Base-by-base conservation (phyloP, 1,140 invertebrate genomes). In the Pseudomyrmex pallidus region DNA sequence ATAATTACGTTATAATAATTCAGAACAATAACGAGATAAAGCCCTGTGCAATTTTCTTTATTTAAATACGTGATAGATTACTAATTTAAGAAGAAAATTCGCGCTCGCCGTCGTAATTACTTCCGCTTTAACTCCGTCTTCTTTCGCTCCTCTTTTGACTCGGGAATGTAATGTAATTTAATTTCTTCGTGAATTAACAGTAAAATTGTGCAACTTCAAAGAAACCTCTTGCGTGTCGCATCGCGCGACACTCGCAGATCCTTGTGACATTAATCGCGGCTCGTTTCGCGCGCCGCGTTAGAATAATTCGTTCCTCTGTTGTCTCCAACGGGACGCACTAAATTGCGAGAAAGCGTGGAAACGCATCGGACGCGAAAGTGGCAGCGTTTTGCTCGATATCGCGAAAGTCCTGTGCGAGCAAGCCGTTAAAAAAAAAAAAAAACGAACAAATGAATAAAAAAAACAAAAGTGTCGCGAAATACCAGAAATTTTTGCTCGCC, bases 101-200 rank as follows among this genome's bases (percentile, higher is more conserved):
- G 5, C 35, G 35, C 35, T 15, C 61, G 25, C n/a, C 35, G 61
- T 80, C 7, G 64, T 44, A 57, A 59, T 57, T 80, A 80, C 35
- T 59, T 70, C 35, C 15, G 12, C 15, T 50, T 59, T 15, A 66
- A 44, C 44, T 80, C 15, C 50, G 4, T 70, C 68, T 52, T 70
- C 52, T 78, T 57, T 70, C 2, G 61, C 63, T 52, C 9, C 9
- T 35, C 2, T n/a, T 59, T 25, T 13, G 52, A 70, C 64, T 70
- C 5, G 1, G 17, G n/a, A n/a, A 70, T 46, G 17, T 25, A 48
- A 78, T n/a, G 52, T 64, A 57, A 78, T 78, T 67, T 57, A 77
- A 67, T 77, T 77, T 68, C 76, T 68, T 68, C 17, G 76, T 25
- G 48, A 78, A 68, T 78, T 78, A 35, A 54, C 54, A 48, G 10